Evolutionary conservation across 2,797 vertebrate genomes (phyloP), one percentile per base, ranked within the genome.

Genomic region (Chaunax sp.): DNA sequence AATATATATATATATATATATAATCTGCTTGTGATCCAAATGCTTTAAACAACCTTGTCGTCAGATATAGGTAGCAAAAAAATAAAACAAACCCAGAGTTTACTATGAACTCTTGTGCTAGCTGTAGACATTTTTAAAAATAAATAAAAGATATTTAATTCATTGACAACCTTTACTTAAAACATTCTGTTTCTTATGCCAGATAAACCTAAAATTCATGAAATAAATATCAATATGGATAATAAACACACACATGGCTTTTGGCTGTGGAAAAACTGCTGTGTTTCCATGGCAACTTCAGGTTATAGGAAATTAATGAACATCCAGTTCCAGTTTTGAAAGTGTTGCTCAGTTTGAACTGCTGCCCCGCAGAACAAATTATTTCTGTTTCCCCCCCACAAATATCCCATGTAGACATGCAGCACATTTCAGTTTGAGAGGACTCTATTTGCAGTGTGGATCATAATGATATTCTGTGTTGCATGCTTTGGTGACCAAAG

Each of bases 231-330:
- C 30, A 18, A 26, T 22, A 40, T 30, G 3, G 11, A 3, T 55
- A 44, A n/a, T 4, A 11, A 18, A 41, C 41, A 28, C 10, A 28
- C 56, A 28, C n/a, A n/a, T n/a, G n/a, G 44, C 23, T 30, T 44
- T 60, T 45, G 55, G 35, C 13, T 49, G 43, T 1, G 3, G 28
- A 35, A n/a, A 35, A 35, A 11, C 6, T 35, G 33, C 33, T 35
- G 8, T 35, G 33, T 47, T 64, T 41, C 25, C 50, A 26, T 16
- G 16, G 13, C 47, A 15, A 20, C 58, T 41, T 58, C 15, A 10
- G 12, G 14, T 52, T 41, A 13, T 3, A 14, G 26, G 33, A 56
- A 70, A 70, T 58, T 0, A 49, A 58, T 72, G 25, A 72, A 45
- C 38, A 20, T 72, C 22, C 18, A 16, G 4, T 53, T 66, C 20